A percentile compares a stretch with the other conserved stretches of the same genome.
phyloP scores from a whole-genome alignment of 2,113 vertebrate species.

The Oryzias celebensis region DNA sequence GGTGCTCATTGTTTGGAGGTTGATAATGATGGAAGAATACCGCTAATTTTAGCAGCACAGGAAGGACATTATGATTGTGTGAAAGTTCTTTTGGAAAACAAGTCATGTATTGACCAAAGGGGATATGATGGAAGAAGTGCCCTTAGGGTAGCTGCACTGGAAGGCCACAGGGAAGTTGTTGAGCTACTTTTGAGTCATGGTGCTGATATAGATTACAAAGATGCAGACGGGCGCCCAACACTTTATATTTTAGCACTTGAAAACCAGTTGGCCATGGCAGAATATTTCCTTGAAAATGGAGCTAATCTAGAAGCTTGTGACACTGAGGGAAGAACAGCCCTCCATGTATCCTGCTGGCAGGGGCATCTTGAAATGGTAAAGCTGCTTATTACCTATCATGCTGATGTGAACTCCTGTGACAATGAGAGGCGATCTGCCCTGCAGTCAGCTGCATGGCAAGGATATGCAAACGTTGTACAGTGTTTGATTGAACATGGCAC shows the following conservation, averaged over 20 bases:
- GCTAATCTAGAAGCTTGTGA: constrained; percentile 94
- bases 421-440: constrained; percentile 94
- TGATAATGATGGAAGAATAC: constrained; percentile 94
- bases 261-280: constrained; percentile 95
- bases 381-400: constrained; percentile 88
- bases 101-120: constrained; percentile 89
- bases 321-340: constrained; percentile 91
- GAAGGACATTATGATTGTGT: constrained; percentile 98
- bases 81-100: constrained; percentile 91
- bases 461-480: constrained; percentile 89
- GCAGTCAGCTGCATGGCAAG: constrained; percentile 97
- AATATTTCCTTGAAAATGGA: constrained; percentile 93
- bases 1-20: constrained; percentile 93
- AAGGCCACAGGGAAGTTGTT: constrained; percentile 93
- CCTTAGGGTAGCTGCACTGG: constrained; percentile 89
- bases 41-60: constrained; percentile 90
- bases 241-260: constrained; percentile 96
- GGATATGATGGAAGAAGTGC: constrained; percentile 95
- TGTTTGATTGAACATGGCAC: constrained; percentile 90
- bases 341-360: constrained; percentile 99
- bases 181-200: constrained; percentile 90
- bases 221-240: constrained; percentile 94
- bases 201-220: constrained; percentile 91
- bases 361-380: constrained; percentile 95
- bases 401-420: constrained; percentile 91